Evolutionary conservation across 2,113 vertebrate species (phyloP), one percentile per base, ranked within the genome.

Genomic region (Phaethon lepturus): DNA sequence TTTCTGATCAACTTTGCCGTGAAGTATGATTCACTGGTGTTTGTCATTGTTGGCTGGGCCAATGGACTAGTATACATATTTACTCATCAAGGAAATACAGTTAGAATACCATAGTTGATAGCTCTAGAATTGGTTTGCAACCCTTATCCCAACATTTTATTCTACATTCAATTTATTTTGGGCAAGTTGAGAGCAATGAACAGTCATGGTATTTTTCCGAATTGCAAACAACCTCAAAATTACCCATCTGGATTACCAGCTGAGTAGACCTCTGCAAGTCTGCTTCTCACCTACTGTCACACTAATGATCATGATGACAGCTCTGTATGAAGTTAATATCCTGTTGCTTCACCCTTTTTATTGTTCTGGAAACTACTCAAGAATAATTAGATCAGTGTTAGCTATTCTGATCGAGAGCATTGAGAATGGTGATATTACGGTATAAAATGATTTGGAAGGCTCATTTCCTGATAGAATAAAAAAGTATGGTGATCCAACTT

Each of bases 291-390:
- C 53, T 92, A 56, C 62, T 56, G 69, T 86, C 82, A 88, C 16
- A 35, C 35, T 93, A 90, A 93, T 85, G 62, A 75, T 72, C 29
- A 33, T 44, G 93, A 82, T 75, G 78, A 75, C 60, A 95, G 9
- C 78, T 79, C 69, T 64, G 25, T 88, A 64, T 47, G 71, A 78
- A 90, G 73, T 87, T 74, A 89, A 78, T 91, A 60, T 67, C 42
- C 23, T 92, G 26, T 82, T 86, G 11, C 26, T 83, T 95, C 62
- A 86, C 49, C 16, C 24, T 90, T 88, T 67, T 64, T 79, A 60
- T 95, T 95, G 58, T 59, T 82, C 40, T 94, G 58, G 78, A 94
- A 93, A 60, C 49, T 33, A 63, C 49, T 94, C 28, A 86, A 75
- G 53, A 90, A 44, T 85, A 78, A 82, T 94, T 82, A 82, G 9